Base-by-base conservation (phyloP, 2,888 invertebrate species). In the Synanthedon vespiformis region DNA sequence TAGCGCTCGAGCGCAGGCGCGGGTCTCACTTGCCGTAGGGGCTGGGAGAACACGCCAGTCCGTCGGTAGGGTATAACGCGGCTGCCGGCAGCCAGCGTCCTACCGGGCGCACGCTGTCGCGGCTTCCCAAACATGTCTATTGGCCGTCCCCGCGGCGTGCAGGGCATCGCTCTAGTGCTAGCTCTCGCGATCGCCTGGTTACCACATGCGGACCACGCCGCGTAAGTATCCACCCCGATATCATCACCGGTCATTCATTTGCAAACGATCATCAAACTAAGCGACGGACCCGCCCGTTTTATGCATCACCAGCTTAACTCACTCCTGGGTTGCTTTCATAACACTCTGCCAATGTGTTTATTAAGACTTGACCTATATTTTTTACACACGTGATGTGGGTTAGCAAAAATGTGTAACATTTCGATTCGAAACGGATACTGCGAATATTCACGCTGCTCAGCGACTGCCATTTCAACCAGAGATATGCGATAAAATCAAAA, bases 81-180 rank as follows among this genome's bases (percentile, higher is more conserved):
- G 74, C 75, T 74, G 84, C 77, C 80, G 78, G 74, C 75, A 76
- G 75, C 70, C 64, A 65, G 72, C 77, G 73, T 69, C 74, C 73
- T 70, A 60, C 56, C 56, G 53, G 62, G 68, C 71, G 59, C 70
- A 71, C 70, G 59, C 62, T 73, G 70, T 69, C 68, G 63, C 68
- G 70, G 69, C 53, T 51, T 51, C 65, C 65, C 61, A 68, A 76
- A 68, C 74, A 81, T 80, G 79, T 69, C 71, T 66, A 68, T 76
- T 76, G 65, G 67, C 56, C 56, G 71, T 49, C 72, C 70, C 70
- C 81, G 85, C 70, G 75, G 72, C 69, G 74, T 78, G 68, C 70
- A 74, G 69, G 80, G 76, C 74, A 69, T 82, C 70, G 79, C 78
- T 61, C 69, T 82, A 54, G 77, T 79, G 60, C 58, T 85, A 56